Conservation (phyloP, 2,113 vertebrate species). For the Callocephalon fimbriatum region DNA sequence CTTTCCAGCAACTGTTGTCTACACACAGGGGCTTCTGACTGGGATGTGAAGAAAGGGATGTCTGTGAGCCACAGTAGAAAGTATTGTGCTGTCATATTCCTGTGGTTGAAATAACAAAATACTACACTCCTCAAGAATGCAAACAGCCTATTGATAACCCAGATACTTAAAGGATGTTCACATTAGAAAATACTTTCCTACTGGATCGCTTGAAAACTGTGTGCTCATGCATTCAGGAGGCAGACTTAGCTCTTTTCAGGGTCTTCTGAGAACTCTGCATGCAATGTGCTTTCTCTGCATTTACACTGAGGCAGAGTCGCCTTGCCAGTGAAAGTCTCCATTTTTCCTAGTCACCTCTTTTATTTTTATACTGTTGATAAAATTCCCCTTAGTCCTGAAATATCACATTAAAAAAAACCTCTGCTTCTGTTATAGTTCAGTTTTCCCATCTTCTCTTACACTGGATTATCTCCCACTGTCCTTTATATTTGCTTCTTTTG, state of each 20-base stretch:
- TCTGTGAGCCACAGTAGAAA: neutral
- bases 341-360: neutral
- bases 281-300: neutral
- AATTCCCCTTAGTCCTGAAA: neutral
- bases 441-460: neutral
- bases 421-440: neutral
- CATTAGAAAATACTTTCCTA: neutral
- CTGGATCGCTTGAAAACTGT: neutral
- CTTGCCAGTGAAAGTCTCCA: neutral
- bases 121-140: fast-evolving
- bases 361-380: neutral
- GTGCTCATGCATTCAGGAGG: neutral
- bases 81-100: neutral
- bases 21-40: neutral
- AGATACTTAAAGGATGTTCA: neutral
- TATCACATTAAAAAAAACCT: neutral
- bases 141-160: neutral
- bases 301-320: neutral
- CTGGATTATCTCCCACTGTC: neutral
- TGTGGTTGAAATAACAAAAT: neutral
- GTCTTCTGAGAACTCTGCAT: neutral
- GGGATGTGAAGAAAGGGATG: neutral
- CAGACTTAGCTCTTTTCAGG: neutral
- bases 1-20: neutral
- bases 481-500: neutral